Evolutionary conservation across 2,888 invertebrate genomes (phyloP).

Genomic region (Pemphredon lugubris): DNA sequence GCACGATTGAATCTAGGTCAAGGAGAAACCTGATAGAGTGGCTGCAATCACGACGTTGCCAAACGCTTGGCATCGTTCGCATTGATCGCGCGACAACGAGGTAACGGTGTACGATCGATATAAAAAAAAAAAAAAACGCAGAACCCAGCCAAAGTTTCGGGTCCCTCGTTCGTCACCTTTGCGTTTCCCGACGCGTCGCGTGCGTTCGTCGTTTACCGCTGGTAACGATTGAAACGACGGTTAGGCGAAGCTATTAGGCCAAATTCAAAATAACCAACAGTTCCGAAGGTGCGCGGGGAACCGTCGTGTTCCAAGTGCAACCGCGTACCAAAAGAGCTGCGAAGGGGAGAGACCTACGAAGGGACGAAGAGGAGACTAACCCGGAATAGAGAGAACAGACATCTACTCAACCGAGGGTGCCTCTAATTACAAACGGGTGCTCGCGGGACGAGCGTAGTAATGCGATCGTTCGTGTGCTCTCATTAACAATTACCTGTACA

Average conservation of each 20-base stretch:
- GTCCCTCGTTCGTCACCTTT: no score
- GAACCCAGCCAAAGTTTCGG: no score
- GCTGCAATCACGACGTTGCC: slow-evolving; percentile 55
- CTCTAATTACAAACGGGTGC: slow-evolving; percentile 63
- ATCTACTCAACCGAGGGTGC: slow-evolving; percentile 39
- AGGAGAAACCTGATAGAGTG: slow-evolving; percentile 70
- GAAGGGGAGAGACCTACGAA: neutral
- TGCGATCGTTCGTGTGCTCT: slow-evolving; percentile 67
- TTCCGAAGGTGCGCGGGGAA: no score
- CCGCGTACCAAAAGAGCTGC: neutral
- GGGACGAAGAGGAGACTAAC: slow-evolving; percentile 8
- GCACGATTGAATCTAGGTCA: slow-evolving; percentile 69
- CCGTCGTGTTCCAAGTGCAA: no score
- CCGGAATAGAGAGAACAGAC: slow-evolving; percentile 21
- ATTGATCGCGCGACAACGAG: slow-evolving; percentile 60
- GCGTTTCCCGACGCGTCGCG: no score
- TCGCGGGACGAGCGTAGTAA: slow-evolving; percentile 55
- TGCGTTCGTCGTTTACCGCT: no score
- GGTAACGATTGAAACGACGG: no score
- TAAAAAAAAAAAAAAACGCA: slow-evolving; percentile 27
- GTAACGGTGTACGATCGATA: slow-evolving; percentile 53
- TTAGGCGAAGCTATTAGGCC: no score
- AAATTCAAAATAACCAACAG: no score
- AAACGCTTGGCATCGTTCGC: slow-evolving; percentile 64
- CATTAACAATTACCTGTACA: slow-evolving; percentile 72